These are phyloP conservation scores for Rhyzopertha dominica DNA, from an alignment of 1,140 invertebrate species.

Conservation along the genomic window DNA sequence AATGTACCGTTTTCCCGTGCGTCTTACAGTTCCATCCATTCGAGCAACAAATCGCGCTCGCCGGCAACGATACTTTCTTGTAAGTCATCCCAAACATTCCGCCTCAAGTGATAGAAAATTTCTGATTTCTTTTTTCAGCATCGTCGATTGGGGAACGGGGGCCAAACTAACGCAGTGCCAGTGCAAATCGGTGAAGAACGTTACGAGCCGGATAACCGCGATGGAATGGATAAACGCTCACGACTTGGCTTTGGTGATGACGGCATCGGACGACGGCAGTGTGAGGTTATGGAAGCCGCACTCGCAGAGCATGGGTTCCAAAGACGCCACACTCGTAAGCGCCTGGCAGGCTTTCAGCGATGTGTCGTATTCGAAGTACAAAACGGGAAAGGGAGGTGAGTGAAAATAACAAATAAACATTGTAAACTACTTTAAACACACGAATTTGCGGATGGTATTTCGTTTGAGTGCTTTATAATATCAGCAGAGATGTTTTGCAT, in stretches of 20 bases:
- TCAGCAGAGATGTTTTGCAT: no score
- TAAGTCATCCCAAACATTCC: constrained; percentile 43
- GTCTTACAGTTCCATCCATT: constrained; percentile 84
- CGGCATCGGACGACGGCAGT: constrained; percentile 72
- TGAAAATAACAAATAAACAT: constrained; percentile 1
- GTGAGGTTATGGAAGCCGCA: constrained; percentile 64
- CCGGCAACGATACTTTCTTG: constrained; percentile 80
- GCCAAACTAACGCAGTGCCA: constrained; percentile 55
- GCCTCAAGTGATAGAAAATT: constrained; percentile 6
- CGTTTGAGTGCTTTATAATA: no score
- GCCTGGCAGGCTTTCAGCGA: constrained; percentile 80
- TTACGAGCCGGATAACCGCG: constrained; percentile 62
- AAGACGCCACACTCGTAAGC: constrained; percentile 63
- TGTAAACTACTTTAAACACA: no score
- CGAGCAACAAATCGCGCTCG: constrained; percentile 80
- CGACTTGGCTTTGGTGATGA: constrained; percentile 67
- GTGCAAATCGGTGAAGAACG: constrained; percentile 45
- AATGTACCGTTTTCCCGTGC: constrained; percentile 69
- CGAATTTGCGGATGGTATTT: no score
- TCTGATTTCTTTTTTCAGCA: constrained; percentile 43
- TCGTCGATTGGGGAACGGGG: constrained; percentile 68
- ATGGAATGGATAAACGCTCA: constrained; percentile 88
- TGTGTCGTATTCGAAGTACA: constrained; percentile 48
- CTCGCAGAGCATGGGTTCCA: constrained; percentile 29
- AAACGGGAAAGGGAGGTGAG: neutral